Conservation (phyloP, 2,888 invertebrate genomes). For the Malachius bipustulatus region DNA sequence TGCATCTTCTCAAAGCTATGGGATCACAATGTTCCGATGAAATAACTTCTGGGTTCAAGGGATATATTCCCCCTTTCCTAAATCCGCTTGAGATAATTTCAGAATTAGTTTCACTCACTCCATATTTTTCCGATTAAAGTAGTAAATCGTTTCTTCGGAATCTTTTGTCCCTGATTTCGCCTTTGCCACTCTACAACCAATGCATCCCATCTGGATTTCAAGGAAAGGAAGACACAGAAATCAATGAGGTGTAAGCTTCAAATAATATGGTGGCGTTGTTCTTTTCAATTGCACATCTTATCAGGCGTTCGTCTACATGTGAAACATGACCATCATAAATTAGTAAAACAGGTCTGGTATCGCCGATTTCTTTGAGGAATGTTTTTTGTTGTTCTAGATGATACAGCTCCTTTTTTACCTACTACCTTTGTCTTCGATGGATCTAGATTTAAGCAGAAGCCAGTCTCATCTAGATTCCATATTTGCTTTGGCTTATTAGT, state of each 20-base stretch:
- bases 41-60: background rate
- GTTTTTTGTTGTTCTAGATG: background rate
- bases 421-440: constrained; percentile 1
- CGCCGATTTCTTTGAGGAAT: background rate
- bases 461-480: constrained; percentile 2
- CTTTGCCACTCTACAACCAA: background rate
- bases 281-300: background rate
- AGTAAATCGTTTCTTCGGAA: background rate
- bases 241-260: background rate
- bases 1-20: constrained; percentile 1
- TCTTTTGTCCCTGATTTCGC: background rate
- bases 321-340: background rate
- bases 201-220: background rate
- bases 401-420: background rate
- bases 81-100: background rate
- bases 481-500: background rate
- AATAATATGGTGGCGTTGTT: background rate
- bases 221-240: background rate
- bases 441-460: constrained; percentile 1
- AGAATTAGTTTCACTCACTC: too few relatives aligned
- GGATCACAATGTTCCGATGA: background rate
- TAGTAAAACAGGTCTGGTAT: background rate
- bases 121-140: background rate
- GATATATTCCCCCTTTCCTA: background rate
- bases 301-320: background rate